Base-by-base conservation (phyloP, 2,797 vertebrate genomes). In the Phalanger gymnotis region DNA sequence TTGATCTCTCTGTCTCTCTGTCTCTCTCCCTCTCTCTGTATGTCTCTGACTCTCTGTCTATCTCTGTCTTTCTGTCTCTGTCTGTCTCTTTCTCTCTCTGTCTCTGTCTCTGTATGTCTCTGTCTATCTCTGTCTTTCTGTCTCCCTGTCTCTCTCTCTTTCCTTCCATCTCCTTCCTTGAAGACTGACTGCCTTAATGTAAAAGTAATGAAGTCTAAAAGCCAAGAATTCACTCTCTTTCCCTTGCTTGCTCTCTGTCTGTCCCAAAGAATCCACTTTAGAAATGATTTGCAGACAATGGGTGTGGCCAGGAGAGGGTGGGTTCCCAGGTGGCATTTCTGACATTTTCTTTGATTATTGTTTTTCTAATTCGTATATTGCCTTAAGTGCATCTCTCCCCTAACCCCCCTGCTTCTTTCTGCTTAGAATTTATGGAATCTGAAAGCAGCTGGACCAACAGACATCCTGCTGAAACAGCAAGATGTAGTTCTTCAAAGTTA, bases 391-490 rank as follows among this genome's bases (percentile, higher is more conserved):
- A 95, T 7, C 5, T 92, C 52, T 30, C 13, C 89, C 52, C 56
- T 25, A n/a, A n/a, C n/a, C n/a, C n/a, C n/a, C n/a, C n/a, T n/a
- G n/a, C n/a, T 95, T 93, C 58, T 95, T 93, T 14, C 87, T 93
- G 10, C 53, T 94, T 93, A 52, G 87, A 96, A 89, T n/a, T 28
- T 13, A 34, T 90, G n/a, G 12, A 91, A 25, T 25, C 55, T 92
- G 47, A 95, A 87, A 66, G 91, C 25, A 87, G 81, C 30, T 95
- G 51, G 94, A 34, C 25, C 66, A 25, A 55, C 94, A 96, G 92
- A 31, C 14, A 56, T 58, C 58, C 47, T 91, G 56, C 19, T 94
- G 13, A 92, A 91, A 93, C 92, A 90, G 25, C 56, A 91, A 1
- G 52, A 92, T 0, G 61, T 1, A 40, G n/a, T 90, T 93, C 52